These are phyloP conservation scores for Tetrao urogallus DNA, from an alignment of 2,113 vertebrate species.

Conservation along the genomic window DNA sequence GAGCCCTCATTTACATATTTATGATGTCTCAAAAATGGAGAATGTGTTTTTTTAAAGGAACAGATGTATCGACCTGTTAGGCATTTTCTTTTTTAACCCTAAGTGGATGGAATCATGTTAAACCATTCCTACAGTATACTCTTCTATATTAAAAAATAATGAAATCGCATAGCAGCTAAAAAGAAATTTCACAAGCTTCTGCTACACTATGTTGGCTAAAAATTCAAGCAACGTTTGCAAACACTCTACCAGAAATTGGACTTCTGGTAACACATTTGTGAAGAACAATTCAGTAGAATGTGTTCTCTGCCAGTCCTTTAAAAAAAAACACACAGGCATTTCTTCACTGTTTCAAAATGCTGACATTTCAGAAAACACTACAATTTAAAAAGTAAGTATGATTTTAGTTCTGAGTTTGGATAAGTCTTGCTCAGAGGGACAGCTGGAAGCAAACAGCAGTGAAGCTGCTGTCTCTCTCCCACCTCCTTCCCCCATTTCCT, in stretches of 20 bases:
- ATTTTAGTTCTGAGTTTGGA: background rate
- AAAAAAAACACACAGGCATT: background rate
- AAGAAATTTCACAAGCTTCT: background rate
- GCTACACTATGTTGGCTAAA: background rate
- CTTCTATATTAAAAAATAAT: background rate
- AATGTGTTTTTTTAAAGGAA: slow-evolving; percentile 46
- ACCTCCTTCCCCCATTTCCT: background rate
- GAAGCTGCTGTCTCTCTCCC: background rate
- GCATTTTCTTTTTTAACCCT: background rate
- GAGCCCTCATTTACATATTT: slow-evolving; percentile 65
- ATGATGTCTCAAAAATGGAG: slow-evolving; percentile 47
- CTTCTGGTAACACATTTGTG: background rate
- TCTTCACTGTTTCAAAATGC: background rate
- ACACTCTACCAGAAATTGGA: background rate
- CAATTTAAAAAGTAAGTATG: fast-evolving
- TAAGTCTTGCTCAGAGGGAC: background rate
- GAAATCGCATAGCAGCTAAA: background rate
- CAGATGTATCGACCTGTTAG: slow-evolving; percentile 42
- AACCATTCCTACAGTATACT: background rate
- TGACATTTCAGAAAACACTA: background rate
- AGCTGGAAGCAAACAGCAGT: background rate
- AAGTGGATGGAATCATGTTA: background rate
- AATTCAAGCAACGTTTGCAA: background rate
- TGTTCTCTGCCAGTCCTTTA: background rate
- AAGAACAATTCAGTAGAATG: background rate